Percentiles rank a stretch among this genome's conserved stretches.
Evolutionary conservation across 2,888 invertebrate species (phyloP).

Genomic region (Pandemis heparana): DNA sequence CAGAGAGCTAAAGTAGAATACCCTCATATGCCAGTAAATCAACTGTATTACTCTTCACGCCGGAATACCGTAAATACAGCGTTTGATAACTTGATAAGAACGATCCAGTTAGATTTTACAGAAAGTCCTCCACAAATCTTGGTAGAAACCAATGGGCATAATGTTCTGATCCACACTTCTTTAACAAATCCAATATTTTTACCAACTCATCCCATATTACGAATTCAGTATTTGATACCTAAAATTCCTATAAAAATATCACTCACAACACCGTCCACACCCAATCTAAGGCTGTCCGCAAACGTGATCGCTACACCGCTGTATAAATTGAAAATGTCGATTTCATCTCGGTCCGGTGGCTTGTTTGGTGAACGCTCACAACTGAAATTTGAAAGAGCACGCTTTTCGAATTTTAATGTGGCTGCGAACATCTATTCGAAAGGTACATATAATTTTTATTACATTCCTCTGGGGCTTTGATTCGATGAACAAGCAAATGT

Average conservation of each 20-base stretch:
- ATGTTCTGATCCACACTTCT: too few relatives aligned
- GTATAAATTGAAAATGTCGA: conserved; percentile 58
- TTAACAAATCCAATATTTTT: too few relatives aligned
- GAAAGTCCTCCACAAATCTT: too few relatives aligned
- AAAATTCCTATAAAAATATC: conserved; percentile 38
- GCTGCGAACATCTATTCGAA: not conserved
- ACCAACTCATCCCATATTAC: not conserved
- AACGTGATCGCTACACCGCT: conserved; percentile 51
- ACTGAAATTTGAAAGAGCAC: conserved; percentile 30
- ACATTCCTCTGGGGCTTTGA: not conserved
- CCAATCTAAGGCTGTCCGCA: conserved; percentile 45
- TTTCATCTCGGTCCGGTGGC: conserved; percentile 32
- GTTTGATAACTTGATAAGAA: too few relatives aligned
- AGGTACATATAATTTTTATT: conserved; percentile 11
- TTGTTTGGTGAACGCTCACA: conserved; percentile 28
- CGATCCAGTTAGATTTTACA: too few relatives aligned
- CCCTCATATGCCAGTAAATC: too few relatives aligned
- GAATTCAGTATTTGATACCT: not conserved
- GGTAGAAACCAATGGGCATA: too few relatives aligned
- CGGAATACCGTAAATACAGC: too few relatives aligned
- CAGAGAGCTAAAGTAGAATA: too few relatives aligned
- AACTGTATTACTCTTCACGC: too few relatives aligned
- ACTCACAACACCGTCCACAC: conserved; percentile 43
- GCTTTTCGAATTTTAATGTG: conserved; percentile 27
- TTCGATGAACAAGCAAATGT: not conserved